Evolutionary conservation across 2,113 vertebrate species (phyloP).

Genomic region (Alces alces): DNA sequence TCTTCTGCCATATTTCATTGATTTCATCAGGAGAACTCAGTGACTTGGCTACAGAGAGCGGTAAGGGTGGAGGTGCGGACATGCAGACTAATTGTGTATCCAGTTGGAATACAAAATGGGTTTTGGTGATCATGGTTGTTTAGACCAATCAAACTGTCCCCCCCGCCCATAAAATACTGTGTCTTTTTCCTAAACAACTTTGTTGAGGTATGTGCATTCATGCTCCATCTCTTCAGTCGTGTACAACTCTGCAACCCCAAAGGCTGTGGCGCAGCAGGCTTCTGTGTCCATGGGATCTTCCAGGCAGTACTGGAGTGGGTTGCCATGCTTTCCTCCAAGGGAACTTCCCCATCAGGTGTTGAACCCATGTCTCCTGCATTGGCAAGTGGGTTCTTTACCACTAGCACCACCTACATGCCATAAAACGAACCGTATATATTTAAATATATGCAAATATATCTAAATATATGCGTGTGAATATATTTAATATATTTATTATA

Average conservation of each 20-base stretch:
- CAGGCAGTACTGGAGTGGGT: neutral
- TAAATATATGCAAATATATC: neutral
- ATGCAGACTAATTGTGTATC: neutral
- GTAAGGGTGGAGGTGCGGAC: fast-evolving
- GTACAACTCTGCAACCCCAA: neutral
- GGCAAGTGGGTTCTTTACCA: neutral
- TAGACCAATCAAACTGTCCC: neutral
- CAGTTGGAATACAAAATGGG: neutral
- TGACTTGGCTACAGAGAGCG: neutral
- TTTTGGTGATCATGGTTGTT: neutral
- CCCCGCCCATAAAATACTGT: neutral
- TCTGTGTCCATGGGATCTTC: neutral
- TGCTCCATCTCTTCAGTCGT: neutral
- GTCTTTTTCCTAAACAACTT: neutral
- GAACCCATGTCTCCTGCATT: neutral
- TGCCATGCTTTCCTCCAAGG: neutral
- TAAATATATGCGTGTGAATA: neutral
- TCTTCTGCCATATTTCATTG: neutral
- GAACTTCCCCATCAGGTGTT: neutral
- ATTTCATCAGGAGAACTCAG: neutral
- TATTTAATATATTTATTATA: neutral
- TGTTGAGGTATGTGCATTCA: neutral
- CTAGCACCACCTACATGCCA: neutral
- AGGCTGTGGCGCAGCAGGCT: neutral
- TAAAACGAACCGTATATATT: neutral